Conservation (phyloP, 2,113 vertebrate genomes). For the Spizaetus ornatus region DNA sequence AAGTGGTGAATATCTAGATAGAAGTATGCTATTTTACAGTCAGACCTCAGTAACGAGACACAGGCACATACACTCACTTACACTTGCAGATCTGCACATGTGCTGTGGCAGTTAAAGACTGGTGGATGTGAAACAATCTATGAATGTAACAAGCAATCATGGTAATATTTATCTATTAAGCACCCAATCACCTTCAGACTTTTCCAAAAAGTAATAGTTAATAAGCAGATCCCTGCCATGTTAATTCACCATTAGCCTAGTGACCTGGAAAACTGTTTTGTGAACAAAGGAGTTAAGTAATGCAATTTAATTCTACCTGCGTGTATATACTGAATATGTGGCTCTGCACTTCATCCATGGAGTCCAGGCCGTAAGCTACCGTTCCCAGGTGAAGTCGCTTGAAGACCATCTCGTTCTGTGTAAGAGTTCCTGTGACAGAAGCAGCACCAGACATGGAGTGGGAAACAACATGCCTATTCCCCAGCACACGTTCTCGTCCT, state of each 20-base stretch:
- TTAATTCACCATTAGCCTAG: not conserved
- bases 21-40: not conserved
- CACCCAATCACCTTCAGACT: not conserved
- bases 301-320: constrained; percentile 74
- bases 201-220: not conserved
- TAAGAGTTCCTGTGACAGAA: constrained; percentile 86
- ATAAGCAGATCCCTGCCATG: not conserved
- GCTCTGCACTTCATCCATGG: constrained; percentile 98
- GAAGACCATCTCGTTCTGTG: constrained; percentile 98
- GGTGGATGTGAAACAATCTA: not conserved
- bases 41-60: not conserved
- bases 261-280: not conserved
- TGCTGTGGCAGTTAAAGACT: not conserved
- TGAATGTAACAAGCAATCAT: not conserved
- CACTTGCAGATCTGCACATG: fast-evolving
- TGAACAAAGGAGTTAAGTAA: not conserved
- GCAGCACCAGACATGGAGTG: not conserved
- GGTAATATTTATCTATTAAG: not conserved
- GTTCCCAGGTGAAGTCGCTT: constrained; percentile 94
- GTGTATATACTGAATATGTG: constrained; percentile 97
- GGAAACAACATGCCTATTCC: fast-evolving
- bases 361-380: constrained; percentile 93
- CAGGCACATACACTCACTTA: not conserved
- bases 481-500: not conserved
- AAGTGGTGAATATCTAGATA: not conserved